phyloP scores from a whole-genome alignment of 2,113 vertebrate species.

The Ceratotherium simum region DNA sequence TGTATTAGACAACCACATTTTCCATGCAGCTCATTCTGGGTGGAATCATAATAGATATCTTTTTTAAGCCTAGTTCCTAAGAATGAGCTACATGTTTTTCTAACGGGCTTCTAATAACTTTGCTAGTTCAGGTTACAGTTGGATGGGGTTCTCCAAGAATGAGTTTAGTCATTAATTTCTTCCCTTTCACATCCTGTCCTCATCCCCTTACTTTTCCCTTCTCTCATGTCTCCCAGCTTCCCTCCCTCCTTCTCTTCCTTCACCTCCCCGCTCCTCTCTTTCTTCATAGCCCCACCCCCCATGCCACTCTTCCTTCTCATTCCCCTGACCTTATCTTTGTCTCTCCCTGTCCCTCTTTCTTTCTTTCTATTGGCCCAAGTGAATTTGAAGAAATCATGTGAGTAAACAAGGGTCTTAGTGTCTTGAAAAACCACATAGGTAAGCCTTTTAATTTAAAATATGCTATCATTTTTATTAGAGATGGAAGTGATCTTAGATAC shows the following conservation, averaged over 20 bases:
- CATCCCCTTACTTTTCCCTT: not conserved
- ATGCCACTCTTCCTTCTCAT: not conserved
- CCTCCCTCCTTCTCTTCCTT: too few relatives aligned
- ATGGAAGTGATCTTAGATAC: not conserved
- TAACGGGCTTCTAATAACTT: not conserved
- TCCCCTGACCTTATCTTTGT: not conserved
- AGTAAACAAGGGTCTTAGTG: not conserved
- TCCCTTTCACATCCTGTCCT: not conserved
- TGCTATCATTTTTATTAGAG: not conserved
- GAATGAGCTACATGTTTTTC: not conserved
- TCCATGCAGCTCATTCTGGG: not conserved
- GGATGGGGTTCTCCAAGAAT: not conserved
- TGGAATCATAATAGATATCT: constrained; percentile 6
- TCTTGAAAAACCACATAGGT: not conserved
- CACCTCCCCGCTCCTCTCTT: not conserved
- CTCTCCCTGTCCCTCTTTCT: not conserved
- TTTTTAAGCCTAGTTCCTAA: constrained; percentile 18
- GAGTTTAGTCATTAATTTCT: not conserved
- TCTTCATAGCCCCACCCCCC: not conserved
- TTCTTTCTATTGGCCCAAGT: not conserved
- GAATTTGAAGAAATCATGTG: not conserved
- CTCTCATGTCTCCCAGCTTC: not conserved
- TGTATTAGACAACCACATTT: constrained; percentile 9
- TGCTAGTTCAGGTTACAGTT: not conserved
- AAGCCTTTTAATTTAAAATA: constrained; percentile 38